Conservation (phyloP, 2,113 vertebrate genomes). For the Semicossyphus pulcher region DNA sequence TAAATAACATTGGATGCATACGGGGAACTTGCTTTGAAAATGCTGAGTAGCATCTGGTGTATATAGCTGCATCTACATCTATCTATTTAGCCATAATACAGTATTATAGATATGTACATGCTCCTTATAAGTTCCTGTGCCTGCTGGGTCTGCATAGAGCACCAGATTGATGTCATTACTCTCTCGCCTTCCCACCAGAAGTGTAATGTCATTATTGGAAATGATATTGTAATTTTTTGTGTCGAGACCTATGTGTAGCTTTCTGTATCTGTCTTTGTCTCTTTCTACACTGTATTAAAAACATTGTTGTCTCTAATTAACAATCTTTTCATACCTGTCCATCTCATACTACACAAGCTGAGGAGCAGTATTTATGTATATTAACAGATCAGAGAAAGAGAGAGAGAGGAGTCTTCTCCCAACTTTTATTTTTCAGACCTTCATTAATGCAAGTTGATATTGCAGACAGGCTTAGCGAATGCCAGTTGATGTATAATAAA, state of each 20-base stretch:
- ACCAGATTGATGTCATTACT: slow-evolving; percentile 79
- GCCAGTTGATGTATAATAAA: slow-evolving; percentile 62
- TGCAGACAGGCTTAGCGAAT: slow-evolving; percentile 54
- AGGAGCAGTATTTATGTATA: slow-evolving; percentile 76
- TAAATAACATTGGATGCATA: slow-evolving; percentile 80
- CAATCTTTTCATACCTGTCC: slow-evolving; percentile 79
- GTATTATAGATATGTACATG: slow-evolving; percentile 83
- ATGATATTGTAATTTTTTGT: slow-evolving; percentile 75
- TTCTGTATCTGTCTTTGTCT: slow-evolving; percentile 80
- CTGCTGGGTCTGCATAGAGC: slow-evolving; percentile 80
- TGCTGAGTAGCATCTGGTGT: slow-evolving; percentile 82
- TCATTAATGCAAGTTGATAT: slow-evolving; percentile 60
- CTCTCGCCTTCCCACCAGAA: slow-evolving; percentile 77
- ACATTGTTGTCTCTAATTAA: slow-evolving; percentile 74
- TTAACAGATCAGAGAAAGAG: slow-evolving; percentile 51
- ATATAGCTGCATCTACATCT: slow-evolving; percentile 82
- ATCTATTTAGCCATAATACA: slow-evolving; percentile 85
- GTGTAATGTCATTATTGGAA: slow-evolving; percentile 76
- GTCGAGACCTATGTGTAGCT: slow-evolving; percentile 75
- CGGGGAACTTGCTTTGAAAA: slow-evolving; percentile 79
- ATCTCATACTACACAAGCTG: slow-evolving; percentile 70
- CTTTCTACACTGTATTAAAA: slow-evolving; percentile 83
- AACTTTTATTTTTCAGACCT: slow-evolving; percentile 61
- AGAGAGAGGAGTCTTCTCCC: slow-evolving; percentile 44
- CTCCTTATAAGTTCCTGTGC: slow-evolving; percentile 80